Evolutionary conservation across 1,140 invertebrate species (phyloP), one percentile per base, ranked within the genome.

Genomic region (Penaeus japonicus): DNA sequence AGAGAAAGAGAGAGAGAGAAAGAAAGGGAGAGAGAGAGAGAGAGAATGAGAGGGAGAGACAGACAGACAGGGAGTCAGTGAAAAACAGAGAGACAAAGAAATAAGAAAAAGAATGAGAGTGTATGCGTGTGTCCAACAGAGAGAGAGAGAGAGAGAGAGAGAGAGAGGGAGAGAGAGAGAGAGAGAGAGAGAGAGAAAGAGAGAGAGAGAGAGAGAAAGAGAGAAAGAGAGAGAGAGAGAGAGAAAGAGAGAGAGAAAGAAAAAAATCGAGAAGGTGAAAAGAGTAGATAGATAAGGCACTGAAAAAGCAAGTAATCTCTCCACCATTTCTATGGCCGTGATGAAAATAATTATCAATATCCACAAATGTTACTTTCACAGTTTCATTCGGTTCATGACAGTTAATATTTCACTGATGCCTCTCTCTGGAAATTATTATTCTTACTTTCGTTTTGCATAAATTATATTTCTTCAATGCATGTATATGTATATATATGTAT

Each of bases 81-180:
- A 73, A 24, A 73, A 24, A 73, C 24, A 73, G 70, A 73, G 27
- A 30, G n/a, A 65, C 22, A 65, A 27, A 65, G 62, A 65, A 27
- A 65, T 22, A 65, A 20, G 12, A 2, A 0, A 24, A 7, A 24
- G 5, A 4, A 65, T 7, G 30, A 65, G 62, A 27, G n/a, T n/a
- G n/a, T n/a, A n/a, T n/a, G n/a, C n/a, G n/a, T n/a, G n/a, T 15
- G 77, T 35, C 15, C 30, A n/a, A 79, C 15, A 79, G 32, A 79
- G 77, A 79, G 27, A 79, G 32, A 79, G 32, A 32, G 27, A 79
- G 27, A 79, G 77, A 79, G 32, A 79, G 77, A 79, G 32, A 35
- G 77, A 32, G 30, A 78, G 30, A 78, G 30, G 39, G 30, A 78
- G 62, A 65, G 62, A 65, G 62, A 65, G 62, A 65, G 62, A 65